Base-by-base conservation (phyloP, 2,113 vertebrate genomes). In the Solea senegalensis region DNA sequence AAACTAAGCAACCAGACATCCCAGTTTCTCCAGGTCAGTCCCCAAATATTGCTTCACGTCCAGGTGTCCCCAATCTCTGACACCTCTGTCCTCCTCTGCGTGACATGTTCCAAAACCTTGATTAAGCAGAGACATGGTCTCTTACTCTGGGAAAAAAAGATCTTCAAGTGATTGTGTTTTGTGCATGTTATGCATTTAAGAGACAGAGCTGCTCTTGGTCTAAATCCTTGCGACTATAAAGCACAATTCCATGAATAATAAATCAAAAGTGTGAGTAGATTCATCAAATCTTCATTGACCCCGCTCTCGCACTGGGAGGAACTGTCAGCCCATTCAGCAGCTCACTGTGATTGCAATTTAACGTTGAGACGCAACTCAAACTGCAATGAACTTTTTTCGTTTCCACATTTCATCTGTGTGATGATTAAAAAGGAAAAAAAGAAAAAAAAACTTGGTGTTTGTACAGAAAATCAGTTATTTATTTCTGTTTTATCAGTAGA, bases 161-260 rank as follows among this genome's bases (percentile, higher is more conserved):
- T 50, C 5, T 41, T 27, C 27, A 13, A 34, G 10, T 55, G 21
- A 15, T 74, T 56, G 26, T 14, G 4, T 52, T 8, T 41, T 2
- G 10, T 11, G 43, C 43, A 59, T 21, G 12, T 39, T 61, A 50
- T 63, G 26, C 34, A 34, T 72, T 16, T 51, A 39, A 27, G 8
- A 39, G 14, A 67, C 26, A 53, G 34, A 65, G 39, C 27, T 1
- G 27, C 53, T 60, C 28, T 57, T 14, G 21, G 59, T 75, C 62
- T 59, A 50, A 65, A 74, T 76, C 46, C 34, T 50, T 40, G 56
- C 46, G 46, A 63, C 54, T 79, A 40, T 58, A 57, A 59, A 79
- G 62, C 49, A 71, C 56, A 82, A 74, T 81, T 65, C 59, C 81
- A 74, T 77, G 69, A 84, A 87, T 85, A 86, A 86, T 79, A 83